Evolutionary conservation across 1,140 invertebrate species (phyloP), one percentile per base, ranked within the genome.

Genomic region (Bombus turneri): DNA sequence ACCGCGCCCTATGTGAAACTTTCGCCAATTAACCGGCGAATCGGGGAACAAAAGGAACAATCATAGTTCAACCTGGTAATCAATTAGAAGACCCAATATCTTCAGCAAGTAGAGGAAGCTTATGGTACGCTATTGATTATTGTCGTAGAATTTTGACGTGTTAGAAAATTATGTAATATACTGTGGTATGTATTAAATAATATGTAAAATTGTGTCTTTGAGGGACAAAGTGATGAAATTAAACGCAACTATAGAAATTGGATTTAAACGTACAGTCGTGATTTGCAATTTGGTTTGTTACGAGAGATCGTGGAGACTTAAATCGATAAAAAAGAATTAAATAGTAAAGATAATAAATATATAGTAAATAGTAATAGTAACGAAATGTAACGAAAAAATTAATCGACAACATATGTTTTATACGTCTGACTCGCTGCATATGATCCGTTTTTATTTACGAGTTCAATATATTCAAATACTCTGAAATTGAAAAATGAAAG

Each of bases 11-110:
- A 28, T 81, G 81, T 81, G 64, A 81, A 79, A 88, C 76, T 81
- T 87, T 68, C 53, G 64, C 74, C 84, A 88, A 90, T 89, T 90
- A 90, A 81, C 74, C 77, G 53, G 57, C 43, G 85, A 87, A 89
- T 87, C 68, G 81, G 69, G 68, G 53, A 34, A 86, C 68, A 87
- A 89, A 87, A 90, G 82, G 87, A 85, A 86, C 86, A 86, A 88
- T 76, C 66, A 47, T 18, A 62, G 13, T 37, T 41, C n/a, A 85
- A 57, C 37, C 62, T 18, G 72, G 76, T 83, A 62, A 73, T 59
- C 78, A 85, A 85, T 85, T 85, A 85, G 83, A 75, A 74, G 31
- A 37, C 57, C 37, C 47, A 39, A 71, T 79, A 80, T 64, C 53
- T 62, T 76, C 39, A 62, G 53, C 22, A 37, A 43, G 3, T 6